Base-by-base conservation (phyloP, 2,113 vertebrate genomes). In the Mormoops blainvillei region DNA sequence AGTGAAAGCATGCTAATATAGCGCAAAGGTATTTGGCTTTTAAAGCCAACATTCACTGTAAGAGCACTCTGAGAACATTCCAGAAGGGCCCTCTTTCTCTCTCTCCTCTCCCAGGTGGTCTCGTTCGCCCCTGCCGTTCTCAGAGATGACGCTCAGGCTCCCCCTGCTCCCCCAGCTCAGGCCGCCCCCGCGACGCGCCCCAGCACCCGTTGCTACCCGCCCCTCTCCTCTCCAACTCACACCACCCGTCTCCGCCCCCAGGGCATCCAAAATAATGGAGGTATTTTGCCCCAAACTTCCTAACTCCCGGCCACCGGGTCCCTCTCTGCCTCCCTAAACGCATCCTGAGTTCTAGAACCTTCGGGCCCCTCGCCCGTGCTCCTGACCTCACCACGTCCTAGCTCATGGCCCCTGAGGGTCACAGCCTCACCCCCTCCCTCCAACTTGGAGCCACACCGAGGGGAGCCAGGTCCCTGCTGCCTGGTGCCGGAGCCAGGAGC, bases 391-490 rank as follows among this genome's bases (percentile, higher is more conserved):
- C 2, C 19, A 1, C 24, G 2, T 43, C 67, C 81, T 11, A 14
- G 24, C 88, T 58, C 61, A n/a, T 71, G 91, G 22, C 68, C 7
- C 87, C 22, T 33, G 56, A 0, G 6, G 22, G 4, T 65, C 41
- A 8, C 33, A 31, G 38, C 10, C 4, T 18, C 3, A 7, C 7
- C 2, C 41, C 54, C 6, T 4, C 28, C 67, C 31, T 33, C 68
- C 6, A 28, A 20, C 36, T 26, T 33, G 31, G 8, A 28, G 43
- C 52, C 12, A 14, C 2, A 0, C 54, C 1, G n/a, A 7, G 50
- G 0, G 54, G 54, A 4, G 2, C 2, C 10, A 1, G 0, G 36
- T 74, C 45, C 48, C 38, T 19, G 18, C 26, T 0, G 43, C 22
- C 6, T 7, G 31, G 43, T 43, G 54, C n/a, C n/a, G 18, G 38